phyloP scores from a whole-genome alignment of 2,797 vertebrate genomes.

The Rhinella marina region DNA sequence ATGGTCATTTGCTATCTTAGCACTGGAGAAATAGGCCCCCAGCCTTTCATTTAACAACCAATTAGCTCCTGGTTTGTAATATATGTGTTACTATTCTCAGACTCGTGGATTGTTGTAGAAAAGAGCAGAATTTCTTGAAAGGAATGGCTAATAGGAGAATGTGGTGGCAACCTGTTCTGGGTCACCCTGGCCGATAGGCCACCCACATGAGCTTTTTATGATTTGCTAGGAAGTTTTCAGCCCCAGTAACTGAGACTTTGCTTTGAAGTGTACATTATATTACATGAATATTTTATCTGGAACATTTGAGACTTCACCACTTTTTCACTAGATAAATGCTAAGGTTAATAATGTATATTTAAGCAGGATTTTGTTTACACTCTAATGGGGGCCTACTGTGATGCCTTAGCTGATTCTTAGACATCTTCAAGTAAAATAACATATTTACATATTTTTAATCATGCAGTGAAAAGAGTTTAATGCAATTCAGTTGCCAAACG shows the following conservation, averaged over 20 bases:
- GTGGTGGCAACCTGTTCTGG: neutral
- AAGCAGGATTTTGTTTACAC: neutral
- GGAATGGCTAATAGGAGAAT: neutral
- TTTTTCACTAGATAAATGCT: neutral
- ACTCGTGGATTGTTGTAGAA: neutral
- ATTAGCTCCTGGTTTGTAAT: neutral
- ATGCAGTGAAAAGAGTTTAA: neutral
- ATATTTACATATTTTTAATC: conserved; percentile 7
- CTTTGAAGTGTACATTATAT: conserved; percentile 14
- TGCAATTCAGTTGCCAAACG: neutral
- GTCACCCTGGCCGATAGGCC: neutral
- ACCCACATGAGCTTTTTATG: neutral
- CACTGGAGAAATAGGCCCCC: neutral
- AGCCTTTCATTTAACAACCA: conserved; percentile 25
- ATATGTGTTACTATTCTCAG: neutral
- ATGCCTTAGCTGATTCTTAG: neutral
- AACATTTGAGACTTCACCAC: neutral
- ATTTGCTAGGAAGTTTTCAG: neutral
- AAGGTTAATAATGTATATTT: conserved; percentile 29
- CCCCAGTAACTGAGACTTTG: neutral
- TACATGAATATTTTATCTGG: conserved; percentile 33
- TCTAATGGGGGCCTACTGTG: neutral
- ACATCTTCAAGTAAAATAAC: neutral
- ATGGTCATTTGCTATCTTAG: conserved; percentile 31
- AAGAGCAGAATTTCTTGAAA: neutral